Percentiles rank a stretch among this genome's conserved stretches.
These are phyloP conservation scores for Apaloderma vittatum DNA, from an alignment of 2,113 vertebrate genomes.

Conservation along the genomic window DNA sequence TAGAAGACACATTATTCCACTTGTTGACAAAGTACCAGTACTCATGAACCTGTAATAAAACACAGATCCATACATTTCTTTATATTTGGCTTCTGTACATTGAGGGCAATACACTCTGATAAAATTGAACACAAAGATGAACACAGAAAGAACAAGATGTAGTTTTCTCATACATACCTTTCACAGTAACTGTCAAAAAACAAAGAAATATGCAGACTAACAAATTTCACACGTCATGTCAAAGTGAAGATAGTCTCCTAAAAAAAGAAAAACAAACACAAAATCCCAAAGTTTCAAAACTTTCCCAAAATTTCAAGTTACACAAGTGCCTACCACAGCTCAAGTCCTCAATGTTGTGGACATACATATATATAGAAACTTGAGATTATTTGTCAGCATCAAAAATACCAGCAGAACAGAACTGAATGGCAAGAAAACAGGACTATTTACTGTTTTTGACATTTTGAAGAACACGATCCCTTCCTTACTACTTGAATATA, in stretches of 20 bases:
- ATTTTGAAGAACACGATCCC: background rate
- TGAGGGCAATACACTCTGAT: background rate
- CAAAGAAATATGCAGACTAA: constrained; percentile 31
- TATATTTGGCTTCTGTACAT: background rate
- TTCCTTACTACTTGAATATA: background rate
- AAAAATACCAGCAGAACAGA: background rate
- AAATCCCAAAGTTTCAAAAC: background rate
- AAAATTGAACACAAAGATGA: background rate
- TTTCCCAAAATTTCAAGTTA: background rate
- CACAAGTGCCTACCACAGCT: background rate
- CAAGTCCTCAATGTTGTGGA: background rate
- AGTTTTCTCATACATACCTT: constrained; percentile 53
- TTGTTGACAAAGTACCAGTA: background rate
- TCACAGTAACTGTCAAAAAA: constrained; percentile 1
- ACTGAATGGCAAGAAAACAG: background rate
- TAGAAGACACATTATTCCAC: background rate
- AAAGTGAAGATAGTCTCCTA: constrained; percentile 29
- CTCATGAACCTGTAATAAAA: background rate
- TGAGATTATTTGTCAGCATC: background rate
- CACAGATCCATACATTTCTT: background rate
- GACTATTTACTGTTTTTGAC: background rate
- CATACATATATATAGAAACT: background rate
- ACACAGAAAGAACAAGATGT: background rate
- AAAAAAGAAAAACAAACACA: background rate
- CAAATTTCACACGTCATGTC: constrained; percentile 57